Conservation (phyloP, 2,113 vertebrate genomes). For the Pimephales promelas region DNA sequence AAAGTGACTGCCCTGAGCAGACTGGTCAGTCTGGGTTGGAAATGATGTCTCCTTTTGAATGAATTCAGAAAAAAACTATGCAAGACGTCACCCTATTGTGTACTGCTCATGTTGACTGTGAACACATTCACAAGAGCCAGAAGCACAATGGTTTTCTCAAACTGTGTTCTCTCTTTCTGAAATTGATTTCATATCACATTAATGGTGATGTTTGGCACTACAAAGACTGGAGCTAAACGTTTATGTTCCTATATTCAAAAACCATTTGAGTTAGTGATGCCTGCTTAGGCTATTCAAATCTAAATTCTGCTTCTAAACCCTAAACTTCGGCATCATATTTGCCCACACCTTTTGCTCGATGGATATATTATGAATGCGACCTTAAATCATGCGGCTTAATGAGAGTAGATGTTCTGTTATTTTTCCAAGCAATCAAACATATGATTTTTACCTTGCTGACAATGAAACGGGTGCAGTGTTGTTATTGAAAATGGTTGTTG, state of each 20-base stretch:
- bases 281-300: background rate
- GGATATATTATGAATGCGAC: background rate
- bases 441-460: background rate
- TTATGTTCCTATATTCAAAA: background rate
- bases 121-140: slow-evolving; percentile 61
- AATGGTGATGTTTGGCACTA: background rate
- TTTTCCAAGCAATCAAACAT: background rate
- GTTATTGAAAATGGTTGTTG: background rate
- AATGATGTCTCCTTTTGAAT: slow-evolving; percentile 29
- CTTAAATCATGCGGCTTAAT: background rate
- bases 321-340: background rate
- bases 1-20: background rate
- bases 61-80: slow-evolving; percentile 43
- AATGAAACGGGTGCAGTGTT: background rate
- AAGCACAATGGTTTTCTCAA: slow-evolving; percentile 59
- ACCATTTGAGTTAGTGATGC: slow-evolving; percentile 1
- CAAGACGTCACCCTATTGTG: slow-evolving; percentile 63
- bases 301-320: too few species aligned
- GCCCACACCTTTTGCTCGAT: background rate
- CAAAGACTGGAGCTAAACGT: background rate
- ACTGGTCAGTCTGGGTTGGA: slow-evolving; percentile 54
- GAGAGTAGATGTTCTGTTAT: background rate
- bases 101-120: slow-evolving; percentile 58
- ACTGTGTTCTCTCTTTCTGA: slow-evolving; percentile 7
- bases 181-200: slow-evolving; percentile 27